Evolutionary conservation across 2,113 vertebrate species (phyloP).

Genomic region (Gasterosteus aculeatus): DNA sequence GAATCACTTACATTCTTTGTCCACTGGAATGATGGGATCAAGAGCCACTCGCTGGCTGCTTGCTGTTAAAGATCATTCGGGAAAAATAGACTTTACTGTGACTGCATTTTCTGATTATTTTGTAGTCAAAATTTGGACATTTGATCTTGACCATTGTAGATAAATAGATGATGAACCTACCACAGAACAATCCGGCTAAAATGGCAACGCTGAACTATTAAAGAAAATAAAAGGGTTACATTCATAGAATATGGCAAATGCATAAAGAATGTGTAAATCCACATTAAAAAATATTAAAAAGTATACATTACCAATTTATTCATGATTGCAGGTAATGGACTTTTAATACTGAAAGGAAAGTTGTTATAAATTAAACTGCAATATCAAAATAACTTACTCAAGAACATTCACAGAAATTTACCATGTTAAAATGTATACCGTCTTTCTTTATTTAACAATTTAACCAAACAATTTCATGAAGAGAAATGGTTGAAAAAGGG

Average conservation of each 20-base stretch:
- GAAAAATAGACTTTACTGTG: neutral
- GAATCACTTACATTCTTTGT: neutral
- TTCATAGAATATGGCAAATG: conserved; percentile 2
- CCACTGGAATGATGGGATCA: neutral
- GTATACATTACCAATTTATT: conserved; percentile 37
- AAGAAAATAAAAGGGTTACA: neutral
- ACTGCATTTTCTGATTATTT: neutral
- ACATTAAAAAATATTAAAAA: neutral
- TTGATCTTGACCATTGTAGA: neutral
- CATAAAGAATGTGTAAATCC: neutral
- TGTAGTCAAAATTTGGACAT: neutral
- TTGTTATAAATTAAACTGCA: neutral
- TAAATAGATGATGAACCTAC: conserved; percentile 25
- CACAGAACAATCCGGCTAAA: conserved; percentile 29
- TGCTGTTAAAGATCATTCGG: conserved; percentile 24
- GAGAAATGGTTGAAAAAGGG: neutral
- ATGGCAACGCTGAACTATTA: conserved; percentile 40
- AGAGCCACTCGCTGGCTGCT: neutral
- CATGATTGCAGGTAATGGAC: conserved; percentile 18
- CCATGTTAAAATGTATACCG: neutral
- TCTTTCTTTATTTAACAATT: neutral
- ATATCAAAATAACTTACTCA: neutral
- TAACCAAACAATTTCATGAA: neutral
- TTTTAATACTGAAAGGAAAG: neutral
- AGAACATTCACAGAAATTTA: neutral